Evolutionary conservation across 2,888 invertebrate genomes (phyloP), one percentile per base, ranked within the genome.

Genomic region (Drosophila picticornis): DNA sequence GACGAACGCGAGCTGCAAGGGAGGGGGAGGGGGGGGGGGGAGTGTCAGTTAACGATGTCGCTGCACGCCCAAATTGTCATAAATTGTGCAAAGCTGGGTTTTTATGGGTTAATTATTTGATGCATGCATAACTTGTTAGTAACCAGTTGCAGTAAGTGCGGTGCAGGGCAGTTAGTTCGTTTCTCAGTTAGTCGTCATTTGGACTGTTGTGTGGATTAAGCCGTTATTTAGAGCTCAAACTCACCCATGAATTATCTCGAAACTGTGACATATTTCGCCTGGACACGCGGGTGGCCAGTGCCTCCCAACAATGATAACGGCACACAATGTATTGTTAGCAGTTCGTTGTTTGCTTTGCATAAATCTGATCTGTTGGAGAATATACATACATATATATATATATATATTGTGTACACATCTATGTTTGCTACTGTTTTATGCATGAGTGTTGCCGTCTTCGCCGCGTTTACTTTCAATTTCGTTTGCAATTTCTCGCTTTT

Each of bases 221-320:
- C 22, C 22, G 22, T 46, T 10, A 61, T 50, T 59, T 60, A 2
- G 72, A 67, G 55, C 72, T 46, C 1, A 46, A 22, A 91, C 92
- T 91, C 87, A 92, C 92, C 92, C 92, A 92, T 88, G 92, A 92
- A 91, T 92, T 92, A 88, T 92, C 92, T 76, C 92, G 91, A 72
- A 92, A 92, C 83, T 92, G 92, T 83, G 92, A 91, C 92, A 92
- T 92, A 78, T 89, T 90, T 75, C 27, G 71, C 69, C 73, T 65
- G 66, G 80, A 76, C 80, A 72, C 43, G 1, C 70, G 59, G 69
- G 72, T 59, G 51, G 34, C 52, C 51, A 56, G 59, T 61, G 83
- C 62, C 73, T 67, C 52, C 74, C 66, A 52, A 50, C 36, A 48
- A 31, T 29, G 32, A 40, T 13, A 31, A 34, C 51, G 60, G 58